Percentiles rank a stretch among this genome's conserved stretches.
These are phyloP conservation scores for Dioctria rufipes DNA, from an alignment of 2,888 invertebrate species.

Conservation along the genomic window DNA sequence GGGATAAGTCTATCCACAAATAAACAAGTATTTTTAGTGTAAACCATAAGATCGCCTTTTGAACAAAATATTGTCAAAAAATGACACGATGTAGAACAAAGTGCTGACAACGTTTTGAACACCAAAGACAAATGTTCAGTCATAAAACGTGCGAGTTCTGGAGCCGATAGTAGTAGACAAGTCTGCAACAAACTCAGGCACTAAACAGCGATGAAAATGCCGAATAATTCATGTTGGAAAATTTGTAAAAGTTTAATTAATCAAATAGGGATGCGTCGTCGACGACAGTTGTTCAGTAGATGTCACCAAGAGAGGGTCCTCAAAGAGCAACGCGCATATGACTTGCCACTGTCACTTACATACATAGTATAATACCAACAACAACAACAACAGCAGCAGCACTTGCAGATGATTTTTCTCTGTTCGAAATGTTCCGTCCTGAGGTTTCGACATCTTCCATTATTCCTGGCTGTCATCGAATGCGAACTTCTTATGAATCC, in stretches of 20 bases:
- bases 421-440: slow-evolving; percentile 5
- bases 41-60: background rate
- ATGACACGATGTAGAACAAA: slow-evolving; percentile 44
- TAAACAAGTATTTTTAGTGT: background rate
- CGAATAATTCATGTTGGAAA: slow-evolving; percentile 56
- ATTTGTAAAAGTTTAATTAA: slow-evolving; percentile 58
- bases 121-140: slow-evolving; percentile 44
- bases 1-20: background rate
- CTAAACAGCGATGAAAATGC: slow-evolving; percentile 34
- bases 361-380: no score
- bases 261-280: slow-evolving; percentile 51
- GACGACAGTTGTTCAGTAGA: slow-evolving; percentile 26
- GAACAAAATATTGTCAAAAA: slow-evolving; percentile 30
- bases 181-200: background rate
- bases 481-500: slow-evolving; percentile 18
- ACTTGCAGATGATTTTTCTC: slow-evolving; percentile 59
- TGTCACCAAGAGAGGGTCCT: background rate
- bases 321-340: slow-evolving; percentile 34
- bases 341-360: slow-evolving; percentile 1
- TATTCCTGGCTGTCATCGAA: slow-evolving; percentile 37
- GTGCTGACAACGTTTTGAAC: slow-evolving; percentile 47
- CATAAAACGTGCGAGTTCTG: background rate
- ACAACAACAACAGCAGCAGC: slow-evolving; percentile 1
- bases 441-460: slow-evolving; percentile 18
- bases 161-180: slow-evolving; percentile 8